phyloP scores from a whole-genome alignment of 2,888 invertebrate genomes.

The Priapulus caudatus region DNA sequence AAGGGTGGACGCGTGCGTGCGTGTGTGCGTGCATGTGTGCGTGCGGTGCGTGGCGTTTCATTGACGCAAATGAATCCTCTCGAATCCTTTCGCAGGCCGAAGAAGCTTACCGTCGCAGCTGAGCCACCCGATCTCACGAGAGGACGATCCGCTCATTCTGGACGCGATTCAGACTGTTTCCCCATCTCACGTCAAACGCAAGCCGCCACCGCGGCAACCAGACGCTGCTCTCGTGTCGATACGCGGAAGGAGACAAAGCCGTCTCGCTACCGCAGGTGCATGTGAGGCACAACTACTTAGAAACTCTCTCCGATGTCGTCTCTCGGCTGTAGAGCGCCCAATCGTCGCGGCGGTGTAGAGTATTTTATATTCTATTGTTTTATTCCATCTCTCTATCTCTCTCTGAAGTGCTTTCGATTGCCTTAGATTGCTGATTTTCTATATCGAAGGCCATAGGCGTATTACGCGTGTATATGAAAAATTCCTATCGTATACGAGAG shows the following conservation, averaged over 20 bases:
- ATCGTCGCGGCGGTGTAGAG: no score
- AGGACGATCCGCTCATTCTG: constrained; percentile 43
- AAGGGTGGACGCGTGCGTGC: no score
- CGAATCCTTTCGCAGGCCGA: constrained; percentile 23
- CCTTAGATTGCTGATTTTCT: no score
- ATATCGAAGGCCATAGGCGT: no score
- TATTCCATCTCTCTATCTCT: no score
- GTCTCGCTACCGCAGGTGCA: constrained; percentile 39
- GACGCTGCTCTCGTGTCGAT: constrained; percentile 35
- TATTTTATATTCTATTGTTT: no score
- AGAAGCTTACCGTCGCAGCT: constrained; percentile 18
- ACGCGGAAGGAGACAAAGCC: constrained; percentile 37
- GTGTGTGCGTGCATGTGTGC: no score
- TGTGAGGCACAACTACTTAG: constrained; percentile 43
- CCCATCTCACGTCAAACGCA: background rate
- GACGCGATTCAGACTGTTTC: constrained; percentile 22
- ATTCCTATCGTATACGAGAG: no score
- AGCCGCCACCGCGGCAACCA: background rate
- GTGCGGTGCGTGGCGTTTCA: no score
- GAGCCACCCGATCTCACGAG: constrained; percentile 27
- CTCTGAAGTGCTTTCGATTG: no score
- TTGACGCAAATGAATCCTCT: no score
- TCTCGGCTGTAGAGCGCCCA: constrained; percentile 37
- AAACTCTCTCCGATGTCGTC: constrained; percentile 43
- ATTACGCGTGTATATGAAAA: no score